These are phyloP conservation scores for Salvelinus fontinalis DNA, from an alignment of 2,113 vertebrate species.

Conservation along the genomic window DNA sequence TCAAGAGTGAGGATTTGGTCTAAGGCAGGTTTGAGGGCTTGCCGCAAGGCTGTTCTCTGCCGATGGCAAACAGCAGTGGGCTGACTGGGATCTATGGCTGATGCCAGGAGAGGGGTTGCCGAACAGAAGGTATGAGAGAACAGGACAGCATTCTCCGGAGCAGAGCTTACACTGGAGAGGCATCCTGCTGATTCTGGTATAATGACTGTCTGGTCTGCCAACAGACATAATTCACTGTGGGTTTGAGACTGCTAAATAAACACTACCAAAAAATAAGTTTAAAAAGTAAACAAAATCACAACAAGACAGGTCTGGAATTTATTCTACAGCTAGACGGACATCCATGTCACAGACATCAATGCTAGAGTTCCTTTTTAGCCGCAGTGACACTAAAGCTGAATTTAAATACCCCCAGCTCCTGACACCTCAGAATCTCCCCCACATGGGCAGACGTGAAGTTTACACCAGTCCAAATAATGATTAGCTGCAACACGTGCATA, in stretches of 20 bases:
- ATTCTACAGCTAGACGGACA: background rate
- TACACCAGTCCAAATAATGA: no score
- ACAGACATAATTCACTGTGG: no score
- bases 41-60: background rate
- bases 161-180: background rate
- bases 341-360: background rate
- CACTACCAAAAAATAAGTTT: no score
- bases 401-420: background rate
- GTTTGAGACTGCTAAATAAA: no score
- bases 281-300: no score
- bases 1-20: no score
- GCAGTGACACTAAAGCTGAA: background rate
- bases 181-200: no score
- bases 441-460: no score
- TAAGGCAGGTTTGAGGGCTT: background rate
- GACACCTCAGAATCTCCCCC: no score
- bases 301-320: background rate
- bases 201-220: no score
- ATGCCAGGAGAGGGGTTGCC: background rate
- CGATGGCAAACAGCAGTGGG: background rate
- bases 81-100: background rate
- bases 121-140: constrained; percentile 22
- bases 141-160: constrained; percentile 4
- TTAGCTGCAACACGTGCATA: no score
- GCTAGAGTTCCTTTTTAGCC: background rate